Percentiles rank a stretch among this genome's conserved stretches.
Conservation (phyloP, 1,140 invertebrate species). For the Zophobas atratus region DNA sequence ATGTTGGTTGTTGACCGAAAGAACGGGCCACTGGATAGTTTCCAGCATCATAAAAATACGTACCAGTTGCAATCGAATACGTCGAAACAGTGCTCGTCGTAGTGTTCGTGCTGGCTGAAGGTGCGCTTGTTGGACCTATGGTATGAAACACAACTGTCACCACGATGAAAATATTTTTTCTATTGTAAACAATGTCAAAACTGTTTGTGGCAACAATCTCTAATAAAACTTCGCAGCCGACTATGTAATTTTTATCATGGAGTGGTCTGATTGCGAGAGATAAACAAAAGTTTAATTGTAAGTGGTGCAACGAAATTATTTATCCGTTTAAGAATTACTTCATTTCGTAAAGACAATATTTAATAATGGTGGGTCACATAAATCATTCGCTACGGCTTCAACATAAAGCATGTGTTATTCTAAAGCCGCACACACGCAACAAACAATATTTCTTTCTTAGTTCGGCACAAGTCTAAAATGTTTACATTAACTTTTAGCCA, state of each 20-base stretch:
- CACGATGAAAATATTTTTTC: background rate
- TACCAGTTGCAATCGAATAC: slow-evolving; percentile 60
- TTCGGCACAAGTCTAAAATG: too few relatives aligned
- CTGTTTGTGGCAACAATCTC: background rate
- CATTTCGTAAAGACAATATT: too few relatives aligned
- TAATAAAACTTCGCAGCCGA: background rate
- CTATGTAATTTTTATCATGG: slow-evolving; percentile 2
- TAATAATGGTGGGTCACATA: too few relatives aligned
- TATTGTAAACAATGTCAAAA: background rate
- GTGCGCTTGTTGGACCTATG: slow-evolving; percentile 54
- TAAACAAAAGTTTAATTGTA: too few relatives aligned
- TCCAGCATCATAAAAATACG: slow-evolving; percentile 63
- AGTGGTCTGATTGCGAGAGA: background rate
- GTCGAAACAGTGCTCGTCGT: slow-evolving; percentile 58
- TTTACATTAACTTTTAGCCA: too few relatives aligned
- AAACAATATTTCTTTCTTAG: too few relatives aligned
- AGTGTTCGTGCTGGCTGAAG: slow-evolving; percentile 52
- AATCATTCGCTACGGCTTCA: too few relatives aligned
- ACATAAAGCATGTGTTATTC: too few relatives aligned
- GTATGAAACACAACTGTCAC: slow-evolving; percentile 10
- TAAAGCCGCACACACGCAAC: too few relatives aligned
- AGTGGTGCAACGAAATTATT: too few relatives aligned
- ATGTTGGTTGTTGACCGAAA: slow-evolving; percentile 58
- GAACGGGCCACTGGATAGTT: slow-evolving; percentile 56
- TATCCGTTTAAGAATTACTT: too few relatives aligned